phyloP scores from a whole-genome alignment of 2,113 vertebrate genomes.

The Calyptomena viridis region DNA sequence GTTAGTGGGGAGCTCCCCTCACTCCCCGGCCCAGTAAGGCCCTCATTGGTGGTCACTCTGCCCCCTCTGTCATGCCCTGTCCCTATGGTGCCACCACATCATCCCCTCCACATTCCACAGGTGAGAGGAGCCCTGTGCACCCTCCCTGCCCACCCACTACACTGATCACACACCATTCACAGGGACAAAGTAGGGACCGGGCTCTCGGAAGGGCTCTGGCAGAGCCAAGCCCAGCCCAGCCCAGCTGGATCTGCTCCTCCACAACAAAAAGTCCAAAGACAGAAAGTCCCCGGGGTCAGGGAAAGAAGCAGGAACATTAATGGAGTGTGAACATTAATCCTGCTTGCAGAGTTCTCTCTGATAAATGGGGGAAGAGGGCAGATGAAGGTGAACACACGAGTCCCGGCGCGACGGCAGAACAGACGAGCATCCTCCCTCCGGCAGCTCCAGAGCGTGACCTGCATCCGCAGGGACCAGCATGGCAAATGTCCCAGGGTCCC shows the following conservation, averaged over 20 bases:
- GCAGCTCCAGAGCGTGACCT: neutral
- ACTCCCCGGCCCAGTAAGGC: neutral
- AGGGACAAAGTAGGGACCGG: accelerated
- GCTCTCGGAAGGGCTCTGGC: accelerated
- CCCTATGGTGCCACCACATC: neutral
- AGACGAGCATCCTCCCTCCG: neutral
- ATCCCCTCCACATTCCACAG: accelerated
- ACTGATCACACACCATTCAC: accelerated
- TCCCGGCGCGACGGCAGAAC: accelerated
- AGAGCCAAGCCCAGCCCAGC: neutral
- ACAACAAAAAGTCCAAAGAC: neutral
- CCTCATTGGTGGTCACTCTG: accelerated
- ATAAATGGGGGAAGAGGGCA: neutral
- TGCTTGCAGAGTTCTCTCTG: neutral
- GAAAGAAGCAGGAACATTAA: neutral
- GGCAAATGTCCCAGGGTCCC: neutral
- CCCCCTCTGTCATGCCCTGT: neutral
- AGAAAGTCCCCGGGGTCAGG: neutral
- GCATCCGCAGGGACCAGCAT: neutral
- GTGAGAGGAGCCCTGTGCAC: neutral
- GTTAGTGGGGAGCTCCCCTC: neutral
- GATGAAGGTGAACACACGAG: neutral
- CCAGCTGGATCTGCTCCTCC: neutral
- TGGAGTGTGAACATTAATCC: neutral
- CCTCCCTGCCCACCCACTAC: neutral